Base-by-base conservation (phyloP, 2,888 invertebrate genomes). In the Cordilura impudica region DNA sequence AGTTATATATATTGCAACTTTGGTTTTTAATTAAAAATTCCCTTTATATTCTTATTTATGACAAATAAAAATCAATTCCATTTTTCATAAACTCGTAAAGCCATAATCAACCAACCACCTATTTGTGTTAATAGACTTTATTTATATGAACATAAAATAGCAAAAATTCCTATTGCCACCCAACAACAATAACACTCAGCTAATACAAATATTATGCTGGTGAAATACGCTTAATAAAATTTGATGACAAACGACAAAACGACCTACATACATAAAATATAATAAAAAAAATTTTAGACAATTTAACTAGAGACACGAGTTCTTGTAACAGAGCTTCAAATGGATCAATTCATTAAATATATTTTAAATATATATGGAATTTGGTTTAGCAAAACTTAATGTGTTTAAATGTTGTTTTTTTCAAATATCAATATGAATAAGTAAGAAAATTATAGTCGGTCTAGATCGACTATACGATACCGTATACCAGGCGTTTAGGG, bases 231-330 rank as follows among this genome's bases (percentile, higher is more conserved):
- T 76, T 18, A 58, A 43, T 43, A 45, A 7, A 56, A 18, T 45
- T 10, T 23, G n/a, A 63, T 70, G 26, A 63, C 39, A 69, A 75
- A 60, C 23, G 47, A 45, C 18, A 29, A 16, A 63, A 61, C 77
- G 72, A 72, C 61, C 56, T 73, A 73, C 58, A 60, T 73, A 73
- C 58, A 60, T 35, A 70, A 65, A 74, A 39, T 12, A n/a, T 1
- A 39, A n/a, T n/a, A n/a, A n/a, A 35, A 1, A 18, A 53, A 12
- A 53, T 60, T 12, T 29, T 49, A 16, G 51, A 31, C 8, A 19
- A 19, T 35, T 31, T 45, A n/a, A n/a, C 35, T 4, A 26, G n/a
- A n/a, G n/a, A n/a, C n/a, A n/a, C n/a, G n/a, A n/a, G n/a, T n/a
- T n/a, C n/a, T n/a, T n/a, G n/a, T n/a, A n/a, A n/a, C n/a, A n/a